Conservation (phyloP, 2,113 vertebrate species). For the Cynocephalus volans region DNA sequence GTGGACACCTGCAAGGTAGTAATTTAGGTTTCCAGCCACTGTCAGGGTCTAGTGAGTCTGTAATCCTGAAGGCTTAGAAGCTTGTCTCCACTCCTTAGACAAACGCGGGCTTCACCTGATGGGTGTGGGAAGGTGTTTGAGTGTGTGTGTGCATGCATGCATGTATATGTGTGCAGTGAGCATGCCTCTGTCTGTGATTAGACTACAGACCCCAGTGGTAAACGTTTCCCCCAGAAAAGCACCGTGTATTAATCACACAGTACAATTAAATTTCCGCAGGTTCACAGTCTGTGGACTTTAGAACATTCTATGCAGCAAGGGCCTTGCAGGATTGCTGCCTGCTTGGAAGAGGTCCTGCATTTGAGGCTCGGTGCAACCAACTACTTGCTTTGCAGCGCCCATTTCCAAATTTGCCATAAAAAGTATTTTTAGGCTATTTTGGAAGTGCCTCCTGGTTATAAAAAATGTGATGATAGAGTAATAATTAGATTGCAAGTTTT, state of each 20-base stretch:
- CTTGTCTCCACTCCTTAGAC: not conserved
- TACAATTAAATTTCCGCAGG: not conserved
- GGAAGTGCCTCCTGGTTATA: not conserved
- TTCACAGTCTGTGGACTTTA: not conserved
- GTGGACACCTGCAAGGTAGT: slow-evolving; percentile 72
- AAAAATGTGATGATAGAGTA: not conserved
- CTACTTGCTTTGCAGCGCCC: not conserved
- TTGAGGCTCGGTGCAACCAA: accelerated
- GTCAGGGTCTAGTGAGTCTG: slow-evolving; percentile 63
- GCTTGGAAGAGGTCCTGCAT: accelerated
- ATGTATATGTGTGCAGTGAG: accelerated
- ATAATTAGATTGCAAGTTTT: not conserved
- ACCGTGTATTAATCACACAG: not conserved
- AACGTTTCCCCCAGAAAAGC: too few species aligned
- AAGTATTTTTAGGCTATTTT: not conserved
- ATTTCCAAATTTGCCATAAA: not conserved
- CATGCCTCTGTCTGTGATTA: too few species aligned
- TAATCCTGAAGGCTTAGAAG: not conserved
- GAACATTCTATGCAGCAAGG: accelerated
- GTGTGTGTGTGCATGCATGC: accelerated
- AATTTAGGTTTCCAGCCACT: slow-evolving; percentile 70
- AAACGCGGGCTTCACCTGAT: not conserved
- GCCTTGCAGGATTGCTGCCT: accelerated
- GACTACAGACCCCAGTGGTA: not conserved
- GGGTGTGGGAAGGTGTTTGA: accelerated